Evolutionary conservation across 2,888 invertebrate genomes (phyloP).

Genomic region (Caradrina clavipalpis): DNA sequence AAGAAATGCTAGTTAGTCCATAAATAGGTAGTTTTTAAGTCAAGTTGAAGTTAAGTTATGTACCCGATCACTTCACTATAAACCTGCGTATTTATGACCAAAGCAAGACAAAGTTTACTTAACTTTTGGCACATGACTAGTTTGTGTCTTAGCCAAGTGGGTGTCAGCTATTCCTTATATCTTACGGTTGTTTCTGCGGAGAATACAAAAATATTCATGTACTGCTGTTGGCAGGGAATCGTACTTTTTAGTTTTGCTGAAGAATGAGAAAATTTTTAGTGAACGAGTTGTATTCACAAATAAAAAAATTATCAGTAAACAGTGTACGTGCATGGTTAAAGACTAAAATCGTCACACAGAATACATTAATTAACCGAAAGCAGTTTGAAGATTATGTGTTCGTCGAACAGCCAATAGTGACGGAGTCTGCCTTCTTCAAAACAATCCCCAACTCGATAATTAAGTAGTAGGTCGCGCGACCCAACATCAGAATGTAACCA

Average conservation of each 20-base stretch:
- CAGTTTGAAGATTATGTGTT: too few species aligned
- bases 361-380: too few species aligned
- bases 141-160: slow-evolving; percentile 45
- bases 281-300: background rate
- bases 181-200: slow-evolving; percentile 15
- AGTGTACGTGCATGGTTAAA: too few species aligned
- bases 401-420: too few species aligned
- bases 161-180: slow-evolving; percentile 43
- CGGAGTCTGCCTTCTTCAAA: too few species aligned
- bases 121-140: slow-evolving; percentile 41
- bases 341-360: too few species aligned
- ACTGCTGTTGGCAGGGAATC: slow-evolving; percentile 34
- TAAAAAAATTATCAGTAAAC: too few species aligned
- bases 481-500: too few species aligned
- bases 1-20: too few species aligned
- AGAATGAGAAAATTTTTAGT: background rate
- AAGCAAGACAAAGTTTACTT: slow-evolving; percentile 1
- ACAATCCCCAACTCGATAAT: too few species aligned
- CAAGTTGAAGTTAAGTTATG: background rate
- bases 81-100: background rate
- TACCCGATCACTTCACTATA: background rate
- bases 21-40: background rate
- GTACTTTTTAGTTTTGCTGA: background rate
- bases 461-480: too few species aligned
- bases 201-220: slow-evolving; percentile 19